Evolutionary conservation across 2,888 invertebrate genomes (phyloP), one percentile per base, ranked within the genome.

Genomic region (Ophion obscuratus): DNA sequence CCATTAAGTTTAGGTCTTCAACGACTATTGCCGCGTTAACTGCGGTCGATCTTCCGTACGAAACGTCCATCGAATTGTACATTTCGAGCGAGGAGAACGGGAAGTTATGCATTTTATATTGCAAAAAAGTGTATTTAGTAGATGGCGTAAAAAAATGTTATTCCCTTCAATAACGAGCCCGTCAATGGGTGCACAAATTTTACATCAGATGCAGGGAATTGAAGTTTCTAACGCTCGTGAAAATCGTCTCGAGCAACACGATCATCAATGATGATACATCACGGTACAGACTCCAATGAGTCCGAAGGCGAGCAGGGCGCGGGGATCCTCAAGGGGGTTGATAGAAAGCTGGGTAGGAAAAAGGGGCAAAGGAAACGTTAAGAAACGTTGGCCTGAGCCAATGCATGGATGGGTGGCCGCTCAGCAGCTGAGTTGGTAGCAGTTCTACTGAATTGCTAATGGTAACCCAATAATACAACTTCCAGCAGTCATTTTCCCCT

Each of bases 11-110:
- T 81, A 78, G 83, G 75, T 87, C 81, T 85, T 68, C 47, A 53
- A 78, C 85, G 79, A 87, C 87, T 87, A 87, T 87, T 84, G 85
- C 83, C 83, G 62, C 77, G 82, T 87, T 83, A 86, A 86, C 81
- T 79, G 78, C 73, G 86, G 83, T 83, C 68, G 67, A 80, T 80
- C 62, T 85, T 53, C 78, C 67, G 73, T 76, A 62, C 64, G 71
- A 40, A 76, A 44, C 64, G 68, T 86, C 77, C 66, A 83, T 83
- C 70, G 77, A 86, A 87, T 66, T 84, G 70, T 68, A 57, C 31
- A 57, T 57, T 73, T 68, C 17, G 68, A 73, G 62, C 36, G 36
- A 57, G n/a, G 27, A 61, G 40, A 79, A 76, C 67, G 67, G 61
- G 53, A 47, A 74, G 83, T 79, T 84, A 14, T 74, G 57, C 59